Percentiles rank a stretch among this genome's conserved stretches.
These are phyloP conservation scores for Graptemys geographica DNA, from an alignment of 2,797 vertebrate genomes.

Conservation along the genomic window DNA sequence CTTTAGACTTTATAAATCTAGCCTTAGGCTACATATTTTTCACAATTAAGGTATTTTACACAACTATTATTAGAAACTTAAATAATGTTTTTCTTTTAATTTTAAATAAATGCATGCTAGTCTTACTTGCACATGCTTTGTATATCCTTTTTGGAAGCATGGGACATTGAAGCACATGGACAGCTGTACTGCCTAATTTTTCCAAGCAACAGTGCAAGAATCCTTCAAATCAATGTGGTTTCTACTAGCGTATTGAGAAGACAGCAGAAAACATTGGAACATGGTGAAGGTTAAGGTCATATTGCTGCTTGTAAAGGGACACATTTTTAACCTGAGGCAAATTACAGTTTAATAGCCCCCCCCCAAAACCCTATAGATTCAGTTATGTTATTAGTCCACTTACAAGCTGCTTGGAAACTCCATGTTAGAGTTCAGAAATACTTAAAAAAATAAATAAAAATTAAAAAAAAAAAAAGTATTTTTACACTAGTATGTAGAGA, in stretches of 20 bases:
- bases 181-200: not conserved
- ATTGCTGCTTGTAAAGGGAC: not conserved
- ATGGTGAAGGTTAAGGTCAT: not conserved
- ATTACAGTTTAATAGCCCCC: not conserved
- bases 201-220: not conserved
- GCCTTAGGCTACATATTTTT: too few species aligned
- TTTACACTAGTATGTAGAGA: not conserved
- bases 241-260: too few species aligned
- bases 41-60: too few species aligned
- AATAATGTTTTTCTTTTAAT: not conserved
- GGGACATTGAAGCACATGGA: not conserved
- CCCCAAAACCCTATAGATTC: not conserved
- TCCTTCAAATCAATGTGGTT: not conserved
- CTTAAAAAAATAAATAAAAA: too few species aligned
- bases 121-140: slow-evolving; percentile 8
- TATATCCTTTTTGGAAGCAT: not conserved
- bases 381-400: not conserved
- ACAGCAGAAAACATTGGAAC: not conserved
- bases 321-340: not conserved
- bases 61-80: not conserved
- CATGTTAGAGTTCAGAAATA: not conserved
- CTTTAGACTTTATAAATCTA: too few species aligned
- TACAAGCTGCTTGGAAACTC: not conserved
- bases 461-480: not conserved
- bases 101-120: not conserved